Conservation (phyloP, 92 coral and sea anemone genomes). For the Porites rus region DNA sequence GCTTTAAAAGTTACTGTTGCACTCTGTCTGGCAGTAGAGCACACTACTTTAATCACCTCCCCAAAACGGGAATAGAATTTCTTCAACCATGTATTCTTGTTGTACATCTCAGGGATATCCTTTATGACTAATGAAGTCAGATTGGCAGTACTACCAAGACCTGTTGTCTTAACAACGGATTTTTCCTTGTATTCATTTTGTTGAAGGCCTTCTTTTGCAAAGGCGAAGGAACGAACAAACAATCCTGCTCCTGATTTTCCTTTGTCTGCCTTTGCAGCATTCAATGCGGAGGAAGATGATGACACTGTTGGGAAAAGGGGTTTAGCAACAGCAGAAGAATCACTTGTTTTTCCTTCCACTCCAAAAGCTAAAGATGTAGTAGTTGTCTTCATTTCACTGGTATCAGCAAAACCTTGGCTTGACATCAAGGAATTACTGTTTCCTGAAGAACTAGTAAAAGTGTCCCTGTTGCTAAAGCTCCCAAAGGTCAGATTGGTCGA, state of each 20-base stretch:
- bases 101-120: constrained; percentile 77
- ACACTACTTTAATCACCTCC: constrained; percentile 76
- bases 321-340: constrained; percentile 10
- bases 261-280: neutral
- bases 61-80: constrained; percentile 90
- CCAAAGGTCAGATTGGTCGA: constrained; percentile 9
- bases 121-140: constrained; percentile 79
- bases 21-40: constrained; percentile 70
- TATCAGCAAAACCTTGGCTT: constrained; percentile 3
- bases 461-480: neutral
- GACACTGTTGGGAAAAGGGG: constrained; percentile 36
- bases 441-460: neutral
- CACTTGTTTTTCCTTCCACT: constrained; percentile 6
- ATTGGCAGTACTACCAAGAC: constrained; percentile 30
- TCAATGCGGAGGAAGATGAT: neutral
- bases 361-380: neutral
- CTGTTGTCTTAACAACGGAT: constrained; percentile 12
- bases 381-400: neutral
- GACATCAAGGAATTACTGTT: neutral
- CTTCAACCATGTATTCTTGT: constrained; percentile 81
- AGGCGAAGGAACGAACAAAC: constrained; percentile 20
- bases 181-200: constrained; percentile 21
- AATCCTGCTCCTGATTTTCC: constrained; percentile 1
- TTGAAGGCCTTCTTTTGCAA: neutral
- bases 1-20: constrained; percentile 81